A percentile compares a stretch with the other conserved stretches of the same genome.
These are phyloP conservation scores for Pristiophorus japonicus DNA, from an alignment of 2,113 vertebrate species.

Conservation along the genomic window DNA sequence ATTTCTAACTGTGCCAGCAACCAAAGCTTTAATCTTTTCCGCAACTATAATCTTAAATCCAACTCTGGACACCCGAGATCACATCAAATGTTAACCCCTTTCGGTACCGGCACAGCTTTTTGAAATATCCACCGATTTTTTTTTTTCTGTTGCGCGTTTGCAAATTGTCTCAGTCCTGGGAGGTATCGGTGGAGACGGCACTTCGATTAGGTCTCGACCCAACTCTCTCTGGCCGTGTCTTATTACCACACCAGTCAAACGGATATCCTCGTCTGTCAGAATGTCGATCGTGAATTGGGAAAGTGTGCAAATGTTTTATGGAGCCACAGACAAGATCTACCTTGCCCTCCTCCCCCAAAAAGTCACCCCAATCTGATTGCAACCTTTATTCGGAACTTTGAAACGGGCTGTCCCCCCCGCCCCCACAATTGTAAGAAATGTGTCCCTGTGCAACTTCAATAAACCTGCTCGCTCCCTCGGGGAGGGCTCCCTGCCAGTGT, in stretches of 20 bases:
- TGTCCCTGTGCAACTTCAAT: neutral
- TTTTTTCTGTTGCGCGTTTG: neutral
- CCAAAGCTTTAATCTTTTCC: slow-evolving; percentile 27
- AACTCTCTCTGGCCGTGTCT: neutral
- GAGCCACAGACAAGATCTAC: neutral
- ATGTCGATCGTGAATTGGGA: neutral
- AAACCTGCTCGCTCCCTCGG: neutral
- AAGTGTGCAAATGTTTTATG: neutral
- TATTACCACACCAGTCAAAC: neutral
- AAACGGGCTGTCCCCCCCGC: too few relatives aligned
- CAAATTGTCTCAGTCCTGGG: neutral
- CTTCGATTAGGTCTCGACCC: neutral
- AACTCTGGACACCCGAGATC: neutral
- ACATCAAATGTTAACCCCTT: slow-evolving; percentile 31
- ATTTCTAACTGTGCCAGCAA: neutral
- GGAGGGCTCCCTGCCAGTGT: neutral
- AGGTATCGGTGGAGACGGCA: neutral
- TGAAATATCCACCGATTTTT: neutral
- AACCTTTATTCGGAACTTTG: too few relatives aligned
- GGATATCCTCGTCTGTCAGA: neutral
- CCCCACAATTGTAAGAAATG: neutral
- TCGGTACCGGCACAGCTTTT: neutral
- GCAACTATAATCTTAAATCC: slow-evolving; percentile 23
- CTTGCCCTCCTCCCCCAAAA: neutral
- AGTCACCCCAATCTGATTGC: neutral